These are phyloP conservation scores for Isurus oxyrinchus DNA, from an alignment of 2,113 vertebrate genomes.

Conservation along the genomic window DNA sequence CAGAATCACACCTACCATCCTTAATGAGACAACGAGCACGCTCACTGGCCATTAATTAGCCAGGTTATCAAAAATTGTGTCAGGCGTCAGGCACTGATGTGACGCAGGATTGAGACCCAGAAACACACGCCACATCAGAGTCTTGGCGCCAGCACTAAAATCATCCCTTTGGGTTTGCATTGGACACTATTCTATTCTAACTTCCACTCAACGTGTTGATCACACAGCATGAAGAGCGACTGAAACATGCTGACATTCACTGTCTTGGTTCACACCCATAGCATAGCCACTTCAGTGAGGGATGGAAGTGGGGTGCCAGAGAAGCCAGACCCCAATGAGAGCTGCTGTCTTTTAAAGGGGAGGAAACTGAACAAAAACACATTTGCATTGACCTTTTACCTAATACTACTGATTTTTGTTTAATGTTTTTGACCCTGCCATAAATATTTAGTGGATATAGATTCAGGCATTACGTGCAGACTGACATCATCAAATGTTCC, in stretches of 20 bases:
- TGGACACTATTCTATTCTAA: background rate
- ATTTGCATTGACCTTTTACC: background rate
- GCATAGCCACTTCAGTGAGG: background rate
- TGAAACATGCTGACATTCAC: background rate
- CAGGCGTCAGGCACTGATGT: too few relatives aligned
- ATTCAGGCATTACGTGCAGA: background rate
- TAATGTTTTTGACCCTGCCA: background rate
- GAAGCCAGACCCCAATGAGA: background rate
- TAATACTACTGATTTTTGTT: background rate
- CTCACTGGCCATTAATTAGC: too few relatives aligned
- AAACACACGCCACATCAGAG: too few relatives aligned
- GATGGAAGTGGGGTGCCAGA: background rate
- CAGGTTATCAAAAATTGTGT: too few relatives aligned
- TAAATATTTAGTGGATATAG: background rate
- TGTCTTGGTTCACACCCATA: background rate
- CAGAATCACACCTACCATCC: too few relatives aligned
- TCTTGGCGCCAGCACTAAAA: too few relatives aligned
- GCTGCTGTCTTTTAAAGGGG: background rate
- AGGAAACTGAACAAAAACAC: background rate
- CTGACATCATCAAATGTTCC: background rate
- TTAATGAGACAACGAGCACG: too few relatives aligned
- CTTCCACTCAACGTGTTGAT: background rate
- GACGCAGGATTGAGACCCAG: too few relatives aligned
- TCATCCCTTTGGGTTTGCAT: background rate
- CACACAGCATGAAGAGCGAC: background rate